Conservation (phyloP, 1,140 invertebrate species). For the Theocolax elegans region DNA sequence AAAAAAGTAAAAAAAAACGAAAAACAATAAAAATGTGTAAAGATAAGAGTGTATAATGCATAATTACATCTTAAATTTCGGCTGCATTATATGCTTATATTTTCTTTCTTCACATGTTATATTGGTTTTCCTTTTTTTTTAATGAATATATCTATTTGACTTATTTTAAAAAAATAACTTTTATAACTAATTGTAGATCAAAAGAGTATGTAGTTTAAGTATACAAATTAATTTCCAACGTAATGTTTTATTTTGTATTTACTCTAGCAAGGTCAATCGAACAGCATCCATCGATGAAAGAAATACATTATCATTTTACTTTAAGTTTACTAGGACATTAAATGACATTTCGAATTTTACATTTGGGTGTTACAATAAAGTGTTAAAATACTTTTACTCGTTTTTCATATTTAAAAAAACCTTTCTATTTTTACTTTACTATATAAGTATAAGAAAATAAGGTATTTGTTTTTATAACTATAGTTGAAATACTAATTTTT, state of each 20-base stretch:
- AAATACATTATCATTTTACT: conserved; percentile 35
- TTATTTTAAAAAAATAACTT: conserved; percentile 46
- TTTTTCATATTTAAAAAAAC: conserved; percentile 25
- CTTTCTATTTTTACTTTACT: too few relatives aligned
- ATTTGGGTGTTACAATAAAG: conserved; percentile 40
- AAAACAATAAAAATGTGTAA: conserved; percentile 47
- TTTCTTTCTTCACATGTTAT: conserved; percentile 61
- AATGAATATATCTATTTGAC: conserved; percentile 64
- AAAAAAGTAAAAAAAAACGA: too few relatives aligned
- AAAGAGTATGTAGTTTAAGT: conserved; percentile 16
- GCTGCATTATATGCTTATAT: conserved; percentile 52
- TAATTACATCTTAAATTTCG: conserved; percentile 43
- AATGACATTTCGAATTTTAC: conserved; percentile 32
- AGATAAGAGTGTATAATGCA: conserved; percentile 43
- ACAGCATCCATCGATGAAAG: conserved; percentile 10
- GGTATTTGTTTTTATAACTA: too few relatives aligned
- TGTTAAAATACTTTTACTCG: conserved; percentile 36
- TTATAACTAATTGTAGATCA: conserved; percentile 19
- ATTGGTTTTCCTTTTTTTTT: conserved; percentile 56
- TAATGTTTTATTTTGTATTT: conserved; percentile 30
- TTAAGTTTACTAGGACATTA: conserved; percentile 23
- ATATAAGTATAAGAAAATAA: too few relatives aligned
- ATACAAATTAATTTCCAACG: conserved; percentile 14
- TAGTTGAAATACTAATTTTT: too few relatives aligned
- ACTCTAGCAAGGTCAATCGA: not conserved